phyloP scores from a whole-genome alignment of 2,797 vertebrate genomes.

The Melanotaenia maccullochi region DNA sequence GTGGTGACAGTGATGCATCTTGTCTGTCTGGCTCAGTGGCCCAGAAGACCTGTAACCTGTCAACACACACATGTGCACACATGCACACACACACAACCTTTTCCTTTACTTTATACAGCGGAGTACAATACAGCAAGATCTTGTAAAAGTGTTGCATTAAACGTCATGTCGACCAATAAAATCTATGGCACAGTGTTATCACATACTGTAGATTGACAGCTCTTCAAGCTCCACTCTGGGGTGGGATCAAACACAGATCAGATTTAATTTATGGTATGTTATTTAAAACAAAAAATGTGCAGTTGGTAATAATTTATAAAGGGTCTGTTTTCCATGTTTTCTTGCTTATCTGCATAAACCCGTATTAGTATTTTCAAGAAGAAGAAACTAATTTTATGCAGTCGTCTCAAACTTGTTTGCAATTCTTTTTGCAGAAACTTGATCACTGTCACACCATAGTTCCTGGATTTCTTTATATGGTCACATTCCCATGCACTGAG shows the following conservation, averaged over 20 bases:
- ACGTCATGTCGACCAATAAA: conserved; percentile 11
- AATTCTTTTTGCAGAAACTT: too few relatives aligned
- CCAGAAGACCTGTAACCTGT: conserved; percentile 79
- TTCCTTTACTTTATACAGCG: background rate
- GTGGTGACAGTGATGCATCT: conserved; percentile 79
- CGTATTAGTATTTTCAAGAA: too few relatives aligned
- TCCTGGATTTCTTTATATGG: too few relatives aligned
- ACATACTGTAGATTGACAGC: conserved; percentile 9
- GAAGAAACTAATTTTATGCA: too few relatives aligned
- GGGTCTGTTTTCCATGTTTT: too few relatives aligned
- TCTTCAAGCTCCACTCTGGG: conserved; percentile 5
- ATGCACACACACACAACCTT: background rate
- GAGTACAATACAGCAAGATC: conserved; percentile 11
- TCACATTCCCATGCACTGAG: too few relatives aligned
- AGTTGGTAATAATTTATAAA: too few relatives aligned
- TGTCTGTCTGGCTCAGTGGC: conserved; percentile 73
- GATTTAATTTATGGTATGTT: too few relatives aligned
- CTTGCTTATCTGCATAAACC: too few relatives aligned
- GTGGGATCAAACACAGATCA: background rate
- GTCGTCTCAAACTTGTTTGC: too few relatives aligned
- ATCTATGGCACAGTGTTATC: conserved; percentile 14
- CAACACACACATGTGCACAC: conserved; percentile 35
- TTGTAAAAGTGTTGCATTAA: conserved; percentile 6
- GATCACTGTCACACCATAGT: too few relatives aligned
- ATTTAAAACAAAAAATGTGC: too few relatives aligned